These are phyloP conservation scores for Mythimna pallens DNA, from an alignment of 2,888 invertebrate species.

Conservation along the genomic window DNA sequence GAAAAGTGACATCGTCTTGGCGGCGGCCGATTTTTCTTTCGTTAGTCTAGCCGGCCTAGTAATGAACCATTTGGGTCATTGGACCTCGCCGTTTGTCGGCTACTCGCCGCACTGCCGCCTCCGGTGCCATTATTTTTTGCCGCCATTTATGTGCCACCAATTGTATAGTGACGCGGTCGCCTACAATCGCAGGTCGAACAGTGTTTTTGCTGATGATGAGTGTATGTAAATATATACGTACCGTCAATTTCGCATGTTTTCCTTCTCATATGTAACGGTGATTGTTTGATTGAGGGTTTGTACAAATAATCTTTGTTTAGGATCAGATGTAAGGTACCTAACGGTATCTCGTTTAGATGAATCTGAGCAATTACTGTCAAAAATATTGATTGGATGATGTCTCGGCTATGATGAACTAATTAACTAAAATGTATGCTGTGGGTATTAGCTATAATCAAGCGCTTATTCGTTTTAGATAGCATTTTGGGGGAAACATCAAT, in stretches of 20 bases:
- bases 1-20: slow-evolving; percentile 65
- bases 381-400: neutral
- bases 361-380: neutral
- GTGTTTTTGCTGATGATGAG: slow-evolving; percentile 63
- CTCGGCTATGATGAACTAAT: slow-evolving; percentile 4
- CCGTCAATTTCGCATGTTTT: slow-evolving; percentile 69
- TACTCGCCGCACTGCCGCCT: slow-evolving; percentile 77
- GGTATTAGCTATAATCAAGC: neutral
- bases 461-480: slow-evolving; percentile 26
- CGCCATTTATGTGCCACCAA: slow-evolving; percentile 80
- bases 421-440: neutral
- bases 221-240: slow-evolving; percentile 62
- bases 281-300: slow-evolving; percentile 68
- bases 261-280: slow-evolving; percentile 70
- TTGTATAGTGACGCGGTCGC: slow-evolving; percentile 80
- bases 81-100: slow-evolving; percentile 87
- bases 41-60: slow-evolving; percentile 84
- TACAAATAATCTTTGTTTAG: slow-evolving; percentile 70
- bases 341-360: slow-evolving; percentile 71
- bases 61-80: slow-evolving; percentile 89
- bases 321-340: slow-evolving; percentile 65
- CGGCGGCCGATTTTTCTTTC: slow-evolving; percentile 87
- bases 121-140: slow-evolving; percentile 84
- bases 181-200: slow-evolving; percentile 74
- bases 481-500: neutral